phyloP scores from a whole-genome alignment of 1,140 invertebrate species.

The Thereuonema tuberculata region DNA sequence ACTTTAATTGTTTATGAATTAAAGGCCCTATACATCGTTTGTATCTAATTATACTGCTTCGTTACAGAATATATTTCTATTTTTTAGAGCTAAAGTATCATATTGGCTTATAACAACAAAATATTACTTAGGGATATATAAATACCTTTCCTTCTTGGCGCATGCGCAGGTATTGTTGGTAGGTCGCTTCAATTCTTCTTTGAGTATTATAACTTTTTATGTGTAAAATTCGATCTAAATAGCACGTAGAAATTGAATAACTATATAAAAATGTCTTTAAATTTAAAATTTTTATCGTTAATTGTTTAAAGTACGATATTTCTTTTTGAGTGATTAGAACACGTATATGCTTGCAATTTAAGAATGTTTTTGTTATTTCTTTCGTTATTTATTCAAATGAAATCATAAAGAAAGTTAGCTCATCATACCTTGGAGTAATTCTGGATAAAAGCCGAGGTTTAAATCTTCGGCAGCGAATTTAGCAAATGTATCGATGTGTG shows the following conservation, averaged over 20 bases:
- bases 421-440: neutral
- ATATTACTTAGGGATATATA: too few species aligned
- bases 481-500: constrained; percentile 3
- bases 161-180: neutral
- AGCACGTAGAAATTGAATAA: neutral
- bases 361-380: neutral
- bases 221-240: neutral
- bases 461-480: constrained; percentile 3
- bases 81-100: too few species aligned
- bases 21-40: too few species aligned
- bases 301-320: neutral
- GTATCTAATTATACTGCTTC: too few species aligned
- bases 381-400: neutral
- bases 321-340: neutral
- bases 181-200: neutral
- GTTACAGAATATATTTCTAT: too few species aligned
- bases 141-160: neutral
- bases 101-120: too few species aligned
- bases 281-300: neutral
- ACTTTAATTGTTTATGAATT: too few species aligned
- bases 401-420: too few species aligned
- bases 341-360: too few species aligned
- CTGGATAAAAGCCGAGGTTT: neutral
- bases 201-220: neutral
- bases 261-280: too few species aligned